Percentiles rank a stretch among this genome's conserved stretches.
These are phyloP conservation scores for Dynastes maya DNA, from an alignment of 2,888 invertebrate species.

Conservation along the genomic window DNA sequence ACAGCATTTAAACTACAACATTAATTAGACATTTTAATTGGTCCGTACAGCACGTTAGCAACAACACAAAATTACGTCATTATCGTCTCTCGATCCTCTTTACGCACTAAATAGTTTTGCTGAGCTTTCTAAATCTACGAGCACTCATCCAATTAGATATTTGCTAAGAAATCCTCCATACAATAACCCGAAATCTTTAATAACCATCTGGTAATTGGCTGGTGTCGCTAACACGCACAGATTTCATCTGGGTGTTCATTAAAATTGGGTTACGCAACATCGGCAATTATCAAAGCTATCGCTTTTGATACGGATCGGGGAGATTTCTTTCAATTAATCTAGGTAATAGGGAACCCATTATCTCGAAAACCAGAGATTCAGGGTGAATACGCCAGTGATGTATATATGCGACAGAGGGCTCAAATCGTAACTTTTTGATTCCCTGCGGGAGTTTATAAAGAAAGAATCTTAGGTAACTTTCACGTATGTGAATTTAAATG, in stretches of 20 bases:
- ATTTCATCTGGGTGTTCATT: slow-evolving; percentile 26
- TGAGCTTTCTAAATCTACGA: background rate
- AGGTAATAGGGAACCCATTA: slow-evolving; percentile 20
- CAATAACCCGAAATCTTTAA: background rate
- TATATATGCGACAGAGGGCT: background rate
- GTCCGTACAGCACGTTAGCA: too few species aligned
- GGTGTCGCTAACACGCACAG: slow-evolving; percentile 27
- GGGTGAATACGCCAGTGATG: background rate
- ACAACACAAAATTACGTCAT: too few species aligned
- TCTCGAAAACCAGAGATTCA: background rate
- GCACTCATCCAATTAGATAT: background rate
- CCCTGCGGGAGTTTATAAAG: too few species aligned
- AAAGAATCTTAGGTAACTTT: too few species aligned
- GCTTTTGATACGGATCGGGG: slow-evolving; percentile 24
- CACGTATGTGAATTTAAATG: too few species aligned
- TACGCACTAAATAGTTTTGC: too few species aligned
- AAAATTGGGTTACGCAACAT: slow-evolving; percentile 21
- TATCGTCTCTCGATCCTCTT: too few species aligned
- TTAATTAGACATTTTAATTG: too few species aligned
- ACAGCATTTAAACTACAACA: too few species aligned
- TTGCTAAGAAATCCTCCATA: background rate
- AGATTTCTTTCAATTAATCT: slow-evolving; percentile 43
- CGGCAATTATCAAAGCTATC: slow-evolving; percentile 33
- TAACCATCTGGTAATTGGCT: slow-evolving; percentile 22
- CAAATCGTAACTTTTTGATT: background rate